phyloP scores from a whole-genome alignment of 2,797 vertebrate genomes.

The Prionace glauca region DNA sequence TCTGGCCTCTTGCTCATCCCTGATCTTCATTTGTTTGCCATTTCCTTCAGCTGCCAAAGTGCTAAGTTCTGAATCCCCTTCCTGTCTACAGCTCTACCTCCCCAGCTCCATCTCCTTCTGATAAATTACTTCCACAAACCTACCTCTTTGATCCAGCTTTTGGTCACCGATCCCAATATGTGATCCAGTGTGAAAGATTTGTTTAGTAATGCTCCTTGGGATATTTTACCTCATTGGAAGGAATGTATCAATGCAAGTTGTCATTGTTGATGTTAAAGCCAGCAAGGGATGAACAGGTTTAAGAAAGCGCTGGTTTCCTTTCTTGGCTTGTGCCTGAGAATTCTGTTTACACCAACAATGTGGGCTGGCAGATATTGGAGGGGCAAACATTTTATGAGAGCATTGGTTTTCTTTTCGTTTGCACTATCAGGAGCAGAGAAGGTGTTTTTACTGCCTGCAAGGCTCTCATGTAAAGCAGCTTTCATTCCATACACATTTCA shows the following conservation, averaged over 20 bases:
- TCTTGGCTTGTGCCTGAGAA: neutral
- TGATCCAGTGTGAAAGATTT: neutral
- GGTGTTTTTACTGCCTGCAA: neutral
- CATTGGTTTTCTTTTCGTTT: neutral
- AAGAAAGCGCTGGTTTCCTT: neutral
- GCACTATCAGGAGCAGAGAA: neutral
- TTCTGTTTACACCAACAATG: neutral
- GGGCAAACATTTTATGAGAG: neutral
- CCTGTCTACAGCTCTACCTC: neutral
- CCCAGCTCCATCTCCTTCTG: neutral
- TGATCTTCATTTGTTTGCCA: neutral
- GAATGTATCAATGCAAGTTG: neutral
- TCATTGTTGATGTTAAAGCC: neutral
- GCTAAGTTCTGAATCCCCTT: neutral
- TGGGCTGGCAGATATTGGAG: neutral
- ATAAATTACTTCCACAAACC: neutral
- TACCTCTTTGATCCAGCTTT: neutral
- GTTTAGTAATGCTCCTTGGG: neutral
- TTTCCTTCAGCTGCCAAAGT: neutral
- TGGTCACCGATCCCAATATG: neutral
- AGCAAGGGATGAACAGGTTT: neutral
- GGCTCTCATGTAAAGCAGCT: neutral
- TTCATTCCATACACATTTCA: neutral
- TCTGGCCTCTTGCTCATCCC: neutral
- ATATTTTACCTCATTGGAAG: neutral